A percentile compares a stretch with the other conserved stretches of the same genome.
Conservation (phyloP, 2,797 vertebrate genomes). For the Nasua narica region DNA sequence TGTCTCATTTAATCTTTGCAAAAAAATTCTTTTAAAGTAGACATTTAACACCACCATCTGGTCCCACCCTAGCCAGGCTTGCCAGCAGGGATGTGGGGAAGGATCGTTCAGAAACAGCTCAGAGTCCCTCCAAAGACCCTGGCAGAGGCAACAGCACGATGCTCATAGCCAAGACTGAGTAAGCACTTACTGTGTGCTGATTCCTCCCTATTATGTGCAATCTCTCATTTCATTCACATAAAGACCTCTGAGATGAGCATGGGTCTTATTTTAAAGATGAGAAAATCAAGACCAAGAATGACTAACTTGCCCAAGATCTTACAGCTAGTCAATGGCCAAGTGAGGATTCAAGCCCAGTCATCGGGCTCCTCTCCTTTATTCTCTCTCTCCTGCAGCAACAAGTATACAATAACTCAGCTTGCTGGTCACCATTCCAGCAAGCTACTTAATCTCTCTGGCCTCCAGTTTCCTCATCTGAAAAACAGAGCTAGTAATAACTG, state of each 20-base stretch:
- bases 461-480: not conserved
- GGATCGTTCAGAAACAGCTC: not conserved
- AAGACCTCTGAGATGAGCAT: not conserved
- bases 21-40: not conserved
- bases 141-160: not conserved
- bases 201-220: not conserved
- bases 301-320: not conserved
- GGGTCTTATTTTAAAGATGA: not conserved
- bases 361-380: not conserved
- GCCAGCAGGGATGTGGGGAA: not conserved
- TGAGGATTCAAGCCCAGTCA: not conserved
- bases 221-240: not conserved
- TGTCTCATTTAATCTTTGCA: not conserved
- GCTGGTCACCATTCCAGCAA: not conserved
- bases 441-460: not conserved
- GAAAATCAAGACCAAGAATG: not conserved
- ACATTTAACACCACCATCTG: not conserved
- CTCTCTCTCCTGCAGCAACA: not conserved
- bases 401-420: not conserved
- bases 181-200: not conserved
- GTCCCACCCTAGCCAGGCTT: not conserved
- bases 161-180: not conserved
- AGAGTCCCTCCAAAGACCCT: rapidly evolving
- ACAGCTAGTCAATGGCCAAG: not conserved
- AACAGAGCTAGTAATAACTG: not conserved